Percentiles rank a stretch among this genome's conserved stretches.
These are phyloP conservation scores for Atherix ibis DNA, from an alignment of 2,888 invertebrate species.

Conservation along the genomic window DNA sequence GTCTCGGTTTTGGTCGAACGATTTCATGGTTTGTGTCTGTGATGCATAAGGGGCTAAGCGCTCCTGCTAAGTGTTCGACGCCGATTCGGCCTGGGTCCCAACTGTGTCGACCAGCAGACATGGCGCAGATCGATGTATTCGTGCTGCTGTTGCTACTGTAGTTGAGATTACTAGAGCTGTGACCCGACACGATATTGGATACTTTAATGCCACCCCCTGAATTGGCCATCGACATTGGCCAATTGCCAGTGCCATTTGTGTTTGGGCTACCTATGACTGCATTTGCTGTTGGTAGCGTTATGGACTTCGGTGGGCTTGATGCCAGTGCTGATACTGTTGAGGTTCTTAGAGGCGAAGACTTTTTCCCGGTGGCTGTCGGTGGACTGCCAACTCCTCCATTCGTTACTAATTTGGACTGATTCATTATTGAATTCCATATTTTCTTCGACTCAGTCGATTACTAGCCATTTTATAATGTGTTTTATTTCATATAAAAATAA, in stretches of 20 bases:
- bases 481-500: too few species aligned
- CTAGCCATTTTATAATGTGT: too few species aligned
- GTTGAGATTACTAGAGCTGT: conserved; percentile 5
- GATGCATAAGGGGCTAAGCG: conserved; percentile 47
- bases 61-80: conserved; percentile 43
- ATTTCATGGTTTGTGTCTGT: conserved; percentile 70
- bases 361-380: conserved; percentile 15
- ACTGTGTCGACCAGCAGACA: conserved; percentile 28
- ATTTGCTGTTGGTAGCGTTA: conserved; percentile 1
- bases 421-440: conserved; percentile 14
- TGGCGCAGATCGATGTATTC: conserved; percentile 12
- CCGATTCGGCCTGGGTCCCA: conserved; percentile 34
- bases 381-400: conserved; percentile 15
- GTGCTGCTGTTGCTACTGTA: conserved; percentile 10
- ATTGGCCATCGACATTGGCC: conserved; percentile 6
- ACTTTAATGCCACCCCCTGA: conserved; percentile 1
- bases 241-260: conserved; percentile 6
- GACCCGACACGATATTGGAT: neutral
- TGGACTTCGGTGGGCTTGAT: neutral
- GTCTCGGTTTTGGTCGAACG: conserved; percentile 68
- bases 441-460: too few species aligned
- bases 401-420: conserved; percentile 15
- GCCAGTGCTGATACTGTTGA: conserved; percentile 6
- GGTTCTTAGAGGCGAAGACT: conserved; percentile 5
- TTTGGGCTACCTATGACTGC: conserved; percentile 6